These are phyloP conservation scores for Pocillopora grandis DNA, from an alignment of 92 coral and sea anemone genomes.

Conservation along the genomic window DNA sequence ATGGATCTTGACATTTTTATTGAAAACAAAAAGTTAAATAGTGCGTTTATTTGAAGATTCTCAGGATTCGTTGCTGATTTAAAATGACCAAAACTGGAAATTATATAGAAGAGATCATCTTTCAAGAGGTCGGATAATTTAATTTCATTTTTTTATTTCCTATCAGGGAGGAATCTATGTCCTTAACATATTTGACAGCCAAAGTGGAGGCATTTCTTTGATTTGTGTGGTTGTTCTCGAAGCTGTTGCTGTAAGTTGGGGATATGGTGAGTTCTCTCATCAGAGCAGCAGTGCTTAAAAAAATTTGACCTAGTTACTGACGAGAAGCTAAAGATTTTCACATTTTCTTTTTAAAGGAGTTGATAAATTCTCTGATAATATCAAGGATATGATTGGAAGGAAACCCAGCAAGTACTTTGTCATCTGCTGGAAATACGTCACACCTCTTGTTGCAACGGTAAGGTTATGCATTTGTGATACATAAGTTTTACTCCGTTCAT, in stretches of 20 bases:
- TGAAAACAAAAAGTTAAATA: too few species aligned
- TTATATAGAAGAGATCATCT: too few species aligned
- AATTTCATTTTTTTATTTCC: not conserved
- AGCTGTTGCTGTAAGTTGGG: slow-evolving; percentile 57
- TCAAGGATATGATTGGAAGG: slow-evolving; percentile 79
- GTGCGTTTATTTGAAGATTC: too few species aligned
- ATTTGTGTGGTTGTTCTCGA: slow-evolving; percentile 74
- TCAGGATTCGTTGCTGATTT: too few species aligned
- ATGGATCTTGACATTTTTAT: too few species aligned
- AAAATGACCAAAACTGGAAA: too few species aligned
- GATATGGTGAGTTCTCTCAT: not conserved
- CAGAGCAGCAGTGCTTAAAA: not conserved
- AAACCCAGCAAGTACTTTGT: slow-evolving; percentile 74
- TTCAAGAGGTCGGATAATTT: too few species aligned
- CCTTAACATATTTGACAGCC: slow-evolving; percentile 79
- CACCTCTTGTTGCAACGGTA: slow-evolving; percentile 77
- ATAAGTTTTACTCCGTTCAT: too few species aligned
- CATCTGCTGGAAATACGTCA: slow-evolving; percentile 89
- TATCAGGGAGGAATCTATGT: slow-evolving; percentile 88
- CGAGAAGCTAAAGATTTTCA: not conserved
- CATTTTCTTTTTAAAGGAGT: slow-evolving; percentile 42
- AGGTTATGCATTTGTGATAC: not conserved
- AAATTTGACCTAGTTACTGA: not conserved
- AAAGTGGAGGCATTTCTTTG: slow-evolving; percentile 79
- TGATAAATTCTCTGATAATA: slow-evolving; percentile 65